These are phyloP conservation scores for Picathartes gymnocephalus DNA, from an alignment of 2,113 vertebrate species.

Conservation along the genomic window DNA sequence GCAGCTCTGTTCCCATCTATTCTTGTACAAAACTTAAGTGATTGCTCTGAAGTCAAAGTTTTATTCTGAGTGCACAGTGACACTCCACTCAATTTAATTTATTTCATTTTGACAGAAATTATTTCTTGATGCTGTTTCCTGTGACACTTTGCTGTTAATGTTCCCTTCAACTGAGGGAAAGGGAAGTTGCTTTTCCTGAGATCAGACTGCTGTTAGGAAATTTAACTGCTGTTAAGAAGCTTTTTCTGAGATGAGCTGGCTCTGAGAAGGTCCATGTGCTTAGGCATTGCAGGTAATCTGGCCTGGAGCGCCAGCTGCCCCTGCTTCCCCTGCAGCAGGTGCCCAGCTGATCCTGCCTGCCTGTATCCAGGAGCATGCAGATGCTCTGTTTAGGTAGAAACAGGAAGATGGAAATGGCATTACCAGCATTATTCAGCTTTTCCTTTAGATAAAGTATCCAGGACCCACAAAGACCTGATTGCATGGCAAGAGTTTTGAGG, in stretches of 20 bases:
- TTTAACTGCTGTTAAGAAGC: not conserved
- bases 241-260: not conserved
- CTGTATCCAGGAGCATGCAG: not conserved
- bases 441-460: not conserved
- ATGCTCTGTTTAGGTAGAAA: not conserved
- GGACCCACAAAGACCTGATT: not conserved
- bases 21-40: not conserved
- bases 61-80: not conserved
- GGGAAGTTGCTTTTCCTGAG: not conserved
- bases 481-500: accelerated
- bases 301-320: not conserved
- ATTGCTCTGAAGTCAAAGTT: not conserved
- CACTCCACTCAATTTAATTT: not conserved
- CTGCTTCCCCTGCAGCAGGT: not conserved
- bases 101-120: not conserved
- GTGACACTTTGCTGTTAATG: not conserved
- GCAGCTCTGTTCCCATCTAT: not conserved
- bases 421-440: not conserved
- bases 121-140: not conserved
- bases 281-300: not conserved
- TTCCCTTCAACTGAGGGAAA: not conserved
- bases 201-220: not conserved
- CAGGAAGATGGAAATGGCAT: not conserved
- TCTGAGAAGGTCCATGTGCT: not conserved
- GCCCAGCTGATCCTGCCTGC: not conserved